Evolutionary conservation across 2,797 vertebrate species (phyloP).

Genomic region (Lithobates pipiens): DNA sequence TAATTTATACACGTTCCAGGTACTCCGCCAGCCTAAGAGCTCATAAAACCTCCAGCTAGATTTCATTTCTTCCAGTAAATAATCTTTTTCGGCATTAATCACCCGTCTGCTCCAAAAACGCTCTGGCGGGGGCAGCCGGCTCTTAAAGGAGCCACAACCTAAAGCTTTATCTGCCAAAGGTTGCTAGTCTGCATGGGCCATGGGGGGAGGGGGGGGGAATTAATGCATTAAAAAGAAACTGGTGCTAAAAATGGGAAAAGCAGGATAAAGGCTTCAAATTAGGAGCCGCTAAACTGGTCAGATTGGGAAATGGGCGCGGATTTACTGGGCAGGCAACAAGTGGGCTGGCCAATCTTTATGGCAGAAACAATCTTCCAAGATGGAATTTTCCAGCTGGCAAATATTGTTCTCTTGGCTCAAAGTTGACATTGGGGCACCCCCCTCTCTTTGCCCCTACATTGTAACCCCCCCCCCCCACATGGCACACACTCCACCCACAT

Average conservation of each 20-base stretch:
- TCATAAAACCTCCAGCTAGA: conserved; percentile 30
- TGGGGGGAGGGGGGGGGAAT: not conserved
- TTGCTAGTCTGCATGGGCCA: too few relatives aligned
- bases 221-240: not conserved
- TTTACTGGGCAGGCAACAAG: not conserved
- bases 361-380: too few relatives aligned
- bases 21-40: conserved; percentile 6
- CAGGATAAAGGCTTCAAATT: too few relatives aligned
- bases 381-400: too few relatives aligned
- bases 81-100: conserved; percentile 17
- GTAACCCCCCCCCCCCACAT: too few relatives aligned
- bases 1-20: conserved; percentile 32
- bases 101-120: not conserved
- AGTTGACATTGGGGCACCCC: too few relatives aligned
- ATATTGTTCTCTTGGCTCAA: too few relatives aligned
- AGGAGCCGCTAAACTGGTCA: not conserved
- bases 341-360: too few relatives aligned
- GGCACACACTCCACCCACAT: too few relatives aligned
- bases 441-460: too few relatives aligned
- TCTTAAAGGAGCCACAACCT: conserved; percentile 1
- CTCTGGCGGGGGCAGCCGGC: not conserved
- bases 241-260: too few relatives aligned
- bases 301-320: not conserved
- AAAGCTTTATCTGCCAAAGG: not conserved
- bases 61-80: conserved; percentile 23